These are phyloP conservation scores for Etheostoma perlongum DNA, from an alignment of 2,797 vertebrate species.

Conservation along the genomic window DNA sequence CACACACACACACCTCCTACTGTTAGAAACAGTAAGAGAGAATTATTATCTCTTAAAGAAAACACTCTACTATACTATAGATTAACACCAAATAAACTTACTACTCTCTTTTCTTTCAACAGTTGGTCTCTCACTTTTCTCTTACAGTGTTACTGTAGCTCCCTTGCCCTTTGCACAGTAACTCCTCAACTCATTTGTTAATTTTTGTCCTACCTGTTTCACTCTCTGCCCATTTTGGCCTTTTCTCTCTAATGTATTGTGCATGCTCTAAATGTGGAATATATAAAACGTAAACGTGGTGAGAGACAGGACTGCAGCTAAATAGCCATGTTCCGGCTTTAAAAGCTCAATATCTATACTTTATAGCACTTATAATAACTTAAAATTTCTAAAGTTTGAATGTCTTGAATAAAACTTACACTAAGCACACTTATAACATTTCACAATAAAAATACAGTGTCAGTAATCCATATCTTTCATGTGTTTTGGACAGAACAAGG, in stretches of 20 bases:
- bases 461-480: too few species aligned
- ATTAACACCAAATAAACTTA: constrained; percentile 33
- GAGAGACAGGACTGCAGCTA: background rate
- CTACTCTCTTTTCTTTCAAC: constrained; percentile 4
- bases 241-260: background rate
- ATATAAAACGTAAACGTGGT: background rate
- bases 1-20: too few species aligned
- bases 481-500: too few species aligned
- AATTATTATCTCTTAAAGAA: constrained; percentile 54
- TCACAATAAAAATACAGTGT: background rate
- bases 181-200: constrained; percentile 27
- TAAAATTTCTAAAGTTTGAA: background rate
- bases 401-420: background rate
- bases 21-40: constrained; percentile 18
- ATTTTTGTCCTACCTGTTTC: constrained; percentile 28
- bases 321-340: background rate
- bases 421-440: background rate
- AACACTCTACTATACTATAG: constrained; percentile 4
- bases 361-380: background rate
- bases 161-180: background rate
- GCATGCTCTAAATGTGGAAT: constrained; percentile 4
- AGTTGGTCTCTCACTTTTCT: constrained; percentile 11
- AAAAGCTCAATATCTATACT: constrained; percentile 1
- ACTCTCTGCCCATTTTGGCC: constrained; percentile 22
- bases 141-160: constrained; percentile 8